These are phyloP conservation scores for Leptobrachium ailaonicum DNA, from an alignment of 2,113 vertebrate genomes.

Conservation along the genomic window DNA sequence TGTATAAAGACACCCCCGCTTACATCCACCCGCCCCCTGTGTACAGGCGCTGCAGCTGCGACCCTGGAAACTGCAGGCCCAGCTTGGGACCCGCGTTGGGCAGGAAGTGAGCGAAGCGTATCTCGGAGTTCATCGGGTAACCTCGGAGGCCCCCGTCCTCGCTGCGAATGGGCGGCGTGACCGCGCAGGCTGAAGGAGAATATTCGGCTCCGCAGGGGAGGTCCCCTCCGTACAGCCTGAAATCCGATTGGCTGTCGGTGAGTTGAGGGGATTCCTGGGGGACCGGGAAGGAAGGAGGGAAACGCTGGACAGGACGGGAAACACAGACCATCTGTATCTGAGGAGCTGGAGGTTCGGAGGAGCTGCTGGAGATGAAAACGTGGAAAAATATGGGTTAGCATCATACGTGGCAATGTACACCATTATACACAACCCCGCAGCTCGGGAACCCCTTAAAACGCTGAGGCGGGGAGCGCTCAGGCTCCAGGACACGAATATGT, in stretches of 20 bases:
- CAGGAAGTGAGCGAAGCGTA: slow-evolving; percentile 36
- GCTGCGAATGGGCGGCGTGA: neutral
- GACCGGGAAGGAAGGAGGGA: neutral
- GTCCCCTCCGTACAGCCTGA: slow-evolving; percentile 27
- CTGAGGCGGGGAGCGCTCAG: too few relatives aligned
- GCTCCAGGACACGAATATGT: too few relatives aligned
- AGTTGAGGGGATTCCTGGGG: slow-evolving; percentile 12
- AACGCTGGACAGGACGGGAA: neutral
- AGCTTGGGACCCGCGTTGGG: slow-evolving; percentile 24
- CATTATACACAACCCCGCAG: too few relatives aligned
- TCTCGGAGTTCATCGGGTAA: slow-evolving; percentile 22
- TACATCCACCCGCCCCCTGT: slow-evolving; percentile 31
- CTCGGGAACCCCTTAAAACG: too few relatives aligned
- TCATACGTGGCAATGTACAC: too few relatives aligned
- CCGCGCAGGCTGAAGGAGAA: slow-evolving; percentile 10
- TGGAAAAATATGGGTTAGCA: neutral
- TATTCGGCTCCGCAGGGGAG: slow-evolving; percentile 5
- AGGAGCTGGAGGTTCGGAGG: neutral
- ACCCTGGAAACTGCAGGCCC: slow-evolving; percentile 26
- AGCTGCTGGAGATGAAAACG: neutral
- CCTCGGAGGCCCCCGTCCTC: slow-evolving; percentile 2
- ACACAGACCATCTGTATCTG: neutral
- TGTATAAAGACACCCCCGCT: neutral
- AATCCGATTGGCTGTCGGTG: slow-evolving; percentile 26
- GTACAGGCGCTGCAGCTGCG: slow-evolving; percentile 28